Conservation (phyloP, 2,113 vertebrate species). For the Sciurus niger region DNA sequence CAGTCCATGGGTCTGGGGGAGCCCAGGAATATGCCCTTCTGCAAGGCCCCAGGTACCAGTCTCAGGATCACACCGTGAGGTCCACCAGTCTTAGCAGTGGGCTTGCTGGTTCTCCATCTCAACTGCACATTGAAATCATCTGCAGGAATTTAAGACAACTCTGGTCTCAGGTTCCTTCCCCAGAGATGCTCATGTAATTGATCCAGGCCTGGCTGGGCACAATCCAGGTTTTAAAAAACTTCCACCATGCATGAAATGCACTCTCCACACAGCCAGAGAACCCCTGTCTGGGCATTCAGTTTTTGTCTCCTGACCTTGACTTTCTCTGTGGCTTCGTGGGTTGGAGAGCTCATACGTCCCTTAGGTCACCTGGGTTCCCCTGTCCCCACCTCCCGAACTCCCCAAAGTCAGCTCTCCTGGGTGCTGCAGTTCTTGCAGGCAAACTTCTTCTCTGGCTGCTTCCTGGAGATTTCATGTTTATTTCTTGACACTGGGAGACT, state of each 20-base stretch:
- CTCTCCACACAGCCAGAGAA: no score
- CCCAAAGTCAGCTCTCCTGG: neutral
- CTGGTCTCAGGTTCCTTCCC: neutral
- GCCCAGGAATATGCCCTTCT: no score
- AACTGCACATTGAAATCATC: no score
- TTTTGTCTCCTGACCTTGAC: neutral
- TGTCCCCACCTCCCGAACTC: neutral
- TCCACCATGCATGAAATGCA: rapidly evolving
- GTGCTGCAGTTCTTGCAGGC: neutral
- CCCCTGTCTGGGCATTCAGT: rapidly evolving
- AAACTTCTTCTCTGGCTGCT: no score
- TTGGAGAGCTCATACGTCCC: rapidly evolving
- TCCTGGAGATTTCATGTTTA: no score
- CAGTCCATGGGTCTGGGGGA: no score
- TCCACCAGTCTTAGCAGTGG: rapidly evolving
- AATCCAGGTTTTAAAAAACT: neutral
- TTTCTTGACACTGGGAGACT: no score
- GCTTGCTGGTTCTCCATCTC: neutral
- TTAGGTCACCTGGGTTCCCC: neutral
- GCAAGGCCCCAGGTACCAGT: no score
- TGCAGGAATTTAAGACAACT: neutral
- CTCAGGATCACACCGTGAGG: no score
- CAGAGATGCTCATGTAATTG: neutral
- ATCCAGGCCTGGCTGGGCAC: neutral
- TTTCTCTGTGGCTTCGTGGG: neutral